Conservation (phyloP, 1,140 invertebrate genomes). For the Scylla paramamosain region DNA sequence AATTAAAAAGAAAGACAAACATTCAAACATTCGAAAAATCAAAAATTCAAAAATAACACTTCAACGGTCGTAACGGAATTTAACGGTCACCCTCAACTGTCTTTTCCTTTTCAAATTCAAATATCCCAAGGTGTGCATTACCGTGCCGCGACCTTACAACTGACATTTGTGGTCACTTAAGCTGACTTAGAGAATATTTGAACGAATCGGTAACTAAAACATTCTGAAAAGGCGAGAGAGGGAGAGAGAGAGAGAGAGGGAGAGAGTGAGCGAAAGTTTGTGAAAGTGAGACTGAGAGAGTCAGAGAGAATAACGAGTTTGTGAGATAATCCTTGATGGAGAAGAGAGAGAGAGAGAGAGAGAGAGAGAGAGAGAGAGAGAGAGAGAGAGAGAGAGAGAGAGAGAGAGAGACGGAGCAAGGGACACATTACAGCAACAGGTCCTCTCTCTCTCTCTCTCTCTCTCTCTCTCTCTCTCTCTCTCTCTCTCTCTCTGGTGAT, state of each 20-base stretch:
- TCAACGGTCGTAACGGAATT: too few species aligned
- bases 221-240: neutral
- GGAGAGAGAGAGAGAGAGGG: constrained; percentile 9
- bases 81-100: too few species aligned
- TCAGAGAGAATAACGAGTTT: neutral
- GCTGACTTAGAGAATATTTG: too few species aligned
- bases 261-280: neutral
- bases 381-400: neutral
- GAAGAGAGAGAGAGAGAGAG: neutral
- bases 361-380: neutral
- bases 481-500: neutral
- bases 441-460: neutral
- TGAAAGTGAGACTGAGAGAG: neutral
- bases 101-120: too few species aligned
- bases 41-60: too few species aligned
- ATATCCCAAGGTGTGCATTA: too few species aligned
- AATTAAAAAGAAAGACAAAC: too few species aligned
- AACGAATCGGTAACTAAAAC: too few species aligned
- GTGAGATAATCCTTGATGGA: neutral
- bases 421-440: neutral
- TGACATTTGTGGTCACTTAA: too few species aligned
- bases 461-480: neutral
- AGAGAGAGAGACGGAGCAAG: neutral
- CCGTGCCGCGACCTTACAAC: too few species aligned
- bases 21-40: too few species aligned